These are phyloP conservation scores for Phycodurus eques DNA, from an alignment of 2,113 vertebrate genomes.

Conservation along the genomic window DNA sequence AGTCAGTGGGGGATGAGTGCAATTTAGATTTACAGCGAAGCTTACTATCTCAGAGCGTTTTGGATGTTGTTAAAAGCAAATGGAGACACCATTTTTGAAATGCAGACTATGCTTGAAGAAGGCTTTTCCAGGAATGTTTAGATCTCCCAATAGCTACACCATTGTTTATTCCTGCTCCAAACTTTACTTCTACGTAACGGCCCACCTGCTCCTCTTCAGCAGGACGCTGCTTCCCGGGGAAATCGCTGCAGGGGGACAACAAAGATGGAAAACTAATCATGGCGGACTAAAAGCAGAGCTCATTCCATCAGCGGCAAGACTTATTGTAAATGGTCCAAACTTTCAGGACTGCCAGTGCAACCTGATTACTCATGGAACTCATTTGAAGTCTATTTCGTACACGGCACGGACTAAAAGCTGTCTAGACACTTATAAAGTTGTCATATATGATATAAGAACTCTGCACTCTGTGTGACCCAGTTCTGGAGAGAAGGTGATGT, in stretches of 20 bases:
- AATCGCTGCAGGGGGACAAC: conserved; percentile 41
- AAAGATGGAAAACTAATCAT: conserved; percentile 55
- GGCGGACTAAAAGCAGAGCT: conserved; percentile 33
- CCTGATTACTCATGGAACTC: conserved; percentile 8
- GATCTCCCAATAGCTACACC: conserved; percentile 13
- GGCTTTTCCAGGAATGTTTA: conserved; percentile 3
- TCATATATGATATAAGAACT: conserved; percentile 25
- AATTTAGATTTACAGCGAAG: conserved; percentile 52
- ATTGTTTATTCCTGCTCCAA: conserved; percentile 13
- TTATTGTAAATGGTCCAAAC: conserved; percentile 26
- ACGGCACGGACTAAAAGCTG: conserved; percentile 9
- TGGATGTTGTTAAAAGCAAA: conserved; percentile 9
- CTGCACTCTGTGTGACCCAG: conserved; percentile 26
- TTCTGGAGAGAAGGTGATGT: conserved; percentile 45
- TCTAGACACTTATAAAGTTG: conserved; percentile 23
- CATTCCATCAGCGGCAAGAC: conserved; percentile 21
- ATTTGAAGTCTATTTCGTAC: conserved; percentile 31
- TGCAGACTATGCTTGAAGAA: conserved; percentile 9
- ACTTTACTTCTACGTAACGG: conserved; percentile 31
- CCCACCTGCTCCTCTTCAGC: conserved; percentile 59
- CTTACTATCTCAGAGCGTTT: conserved; percentile 20
- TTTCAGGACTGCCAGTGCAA: conserved; percentile 18
- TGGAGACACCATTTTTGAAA: conserved; percentile 12
- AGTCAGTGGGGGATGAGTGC: conserved; percentile 55
- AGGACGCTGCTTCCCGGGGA: conserved; percentile 43